These are phyloP conservation scores for Trididemnum clinides DNA, from an alignment of 23 tunicate genomes.

Conservation along the genomic window DNA sequence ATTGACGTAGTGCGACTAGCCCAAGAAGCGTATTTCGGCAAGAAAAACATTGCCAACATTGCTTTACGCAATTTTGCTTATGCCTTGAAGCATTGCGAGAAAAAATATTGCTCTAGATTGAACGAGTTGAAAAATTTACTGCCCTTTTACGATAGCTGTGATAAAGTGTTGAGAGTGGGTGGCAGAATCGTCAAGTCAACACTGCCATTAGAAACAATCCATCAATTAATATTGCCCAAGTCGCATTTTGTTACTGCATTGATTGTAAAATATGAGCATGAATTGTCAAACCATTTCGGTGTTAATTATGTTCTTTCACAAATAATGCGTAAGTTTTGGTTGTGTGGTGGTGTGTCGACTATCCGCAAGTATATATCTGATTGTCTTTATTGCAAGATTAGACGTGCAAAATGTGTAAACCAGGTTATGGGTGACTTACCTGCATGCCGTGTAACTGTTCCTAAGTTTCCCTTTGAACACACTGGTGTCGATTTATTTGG, in stretches of 20 bases:
- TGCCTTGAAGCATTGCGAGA: background rate
- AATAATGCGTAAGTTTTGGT: constrained; percentile 9
- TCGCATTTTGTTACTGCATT: background rate
- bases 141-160: background rate
- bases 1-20: background rate
- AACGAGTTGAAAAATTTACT: background rate
- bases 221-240: constrained; percentile 9
- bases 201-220: background rate
- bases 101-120: background rate
- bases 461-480: constrained; percentile 18
- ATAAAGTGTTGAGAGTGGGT: background rate
- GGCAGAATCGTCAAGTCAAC: constrained; percentile 2
- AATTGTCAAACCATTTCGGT: background rate
- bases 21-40: constrained; percentile 7
- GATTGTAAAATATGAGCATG: background rate
- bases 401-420: background rate
- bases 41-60: background rate
- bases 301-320: constrained; percentile 14
- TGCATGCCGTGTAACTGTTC: background rate
- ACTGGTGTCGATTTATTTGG: constrained; percentile 17
- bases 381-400: constrained; percentile 3
- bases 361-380: background rate
- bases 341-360: background rate
- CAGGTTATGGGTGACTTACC: constrained; percentile 23
- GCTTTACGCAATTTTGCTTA: background rate